Conservation (phyloP, 1,140 invertebrate genomes). For the Rhyzopertha dominica region DNA sequence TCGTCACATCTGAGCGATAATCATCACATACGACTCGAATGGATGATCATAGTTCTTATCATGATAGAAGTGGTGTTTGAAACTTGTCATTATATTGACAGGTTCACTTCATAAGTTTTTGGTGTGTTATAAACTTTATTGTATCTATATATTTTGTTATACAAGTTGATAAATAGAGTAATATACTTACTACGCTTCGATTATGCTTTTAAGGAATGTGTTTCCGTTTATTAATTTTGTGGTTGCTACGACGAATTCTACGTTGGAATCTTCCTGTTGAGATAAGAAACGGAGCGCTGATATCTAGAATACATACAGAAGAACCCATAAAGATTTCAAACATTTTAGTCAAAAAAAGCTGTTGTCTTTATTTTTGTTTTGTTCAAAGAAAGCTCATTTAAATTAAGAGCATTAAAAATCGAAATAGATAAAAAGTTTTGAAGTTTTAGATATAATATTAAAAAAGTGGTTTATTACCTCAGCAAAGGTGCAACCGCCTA, state of each 20-base stretch:
- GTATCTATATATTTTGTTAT: constrained; percentile 3
- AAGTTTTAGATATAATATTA: constrained; percentile 1
- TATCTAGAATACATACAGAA: constrained; percentile 55
- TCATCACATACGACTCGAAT: constrained; percentile 86
- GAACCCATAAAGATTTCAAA: no score
- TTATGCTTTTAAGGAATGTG: constrained; percentile 73
- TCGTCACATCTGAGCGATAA: constrained; percentile 83
- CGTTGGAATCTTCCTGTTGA: constrained; percentile 85
- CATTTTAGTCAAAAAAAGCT: no score
- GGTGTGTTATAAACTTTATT: not conserved
- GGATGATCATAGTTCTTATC: constrained; percentile 95
- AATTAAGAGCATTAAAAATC: constrained; percentile 6
- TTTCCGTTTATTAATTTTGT: constrained; percentile 91
- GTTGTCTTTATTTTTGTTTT: no score
- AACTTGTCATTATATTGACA: constrained; percentile 70
- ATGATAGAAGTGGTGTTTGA: constrained; percentile 92
- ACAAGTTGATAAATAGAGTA: not conserved
- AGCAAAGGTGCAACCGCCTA: constrained; percentile 94
- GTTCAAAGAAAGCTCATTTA: no score
- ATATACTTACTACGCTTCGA: constrained; percentile 48
- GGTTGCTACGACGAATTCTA: constrained; percentile 88
- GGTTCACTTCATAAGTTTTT: constrained; percentile 31
- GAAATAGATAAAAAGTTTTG: constrained; percentile 8
- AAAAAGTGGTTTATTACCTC: constrained; percentile 53
- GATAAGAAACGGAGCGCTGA: constrained; percentile 88